These are phyloP conservation scores for Leuciscus waleckii DNA, from an alignment of 2,797 vertebrate genomes.

Conservation along the genomic window DNA sequence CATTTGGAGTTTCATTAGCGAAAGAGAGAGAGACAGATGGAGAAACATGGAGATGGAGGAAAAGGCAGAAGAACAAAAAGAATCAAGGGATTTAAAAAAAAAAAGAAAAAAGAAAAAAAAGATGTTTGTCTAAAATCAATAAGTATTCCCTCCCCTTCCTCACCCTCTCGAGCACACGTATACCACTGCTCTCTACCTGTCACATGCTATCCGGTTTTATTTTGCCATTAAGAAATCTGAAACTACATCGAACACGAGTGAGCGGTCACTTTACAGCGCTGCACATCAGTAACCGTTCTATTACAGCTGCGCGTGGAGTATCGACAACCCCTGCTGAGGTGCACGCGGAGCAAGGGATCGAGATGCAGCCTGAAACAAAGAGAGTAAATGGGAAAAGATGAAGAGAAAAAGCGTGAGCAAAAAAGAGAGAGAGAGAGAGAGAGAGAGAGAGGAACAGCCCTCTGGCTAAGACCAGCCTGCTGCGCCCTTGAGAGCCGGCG, in stretches of 20 bases:
- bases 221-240: conserved; percentile 59
- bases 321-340: conserved; percentile 6
- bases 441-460: conserved; percentile 28
- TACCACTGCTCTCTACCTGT: conserved; percentile 63
- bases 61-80: conserved; percentile 75
- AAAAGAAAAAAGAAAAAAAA: conserved; percentile 51
- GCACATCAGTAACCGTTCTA: conserved; percentile 11
- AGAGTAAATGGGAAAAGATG: conserved; percentile 8
- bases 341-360: neutral
- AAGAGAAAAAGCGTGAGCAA: neutral
- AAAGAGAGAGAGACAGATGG: conserved; percentile 62
- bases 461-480: conserved; percentile 48
- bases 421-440: neutral
- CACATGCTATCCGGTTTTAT: conserved; percentile 59
- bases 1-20: conserved; percentile 81
- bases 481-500: conserved; percentile 34
- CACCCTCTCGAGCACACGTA: conserved; percentile 22
- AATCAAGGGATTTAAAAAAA: conserved; percentile 77
- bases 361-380: conserved; percentile 9
- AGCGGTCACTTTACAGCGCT: conserved; percentile 37
- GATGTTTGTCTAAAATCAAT: conserved; percentile 80
- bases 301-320: conserved; percentile 31
- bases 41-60: conserved; percentile 30
- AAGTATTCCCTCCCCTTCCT: conserved; percentile 68
- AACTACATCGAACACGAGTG: conserved; percentile 60